Percentiles rank a stretch among this genome's conserved stretches.
phyloP scores from a whole-genome alignment of 2,113 vertebrate species.

The Elanus axillaris region DNA sequence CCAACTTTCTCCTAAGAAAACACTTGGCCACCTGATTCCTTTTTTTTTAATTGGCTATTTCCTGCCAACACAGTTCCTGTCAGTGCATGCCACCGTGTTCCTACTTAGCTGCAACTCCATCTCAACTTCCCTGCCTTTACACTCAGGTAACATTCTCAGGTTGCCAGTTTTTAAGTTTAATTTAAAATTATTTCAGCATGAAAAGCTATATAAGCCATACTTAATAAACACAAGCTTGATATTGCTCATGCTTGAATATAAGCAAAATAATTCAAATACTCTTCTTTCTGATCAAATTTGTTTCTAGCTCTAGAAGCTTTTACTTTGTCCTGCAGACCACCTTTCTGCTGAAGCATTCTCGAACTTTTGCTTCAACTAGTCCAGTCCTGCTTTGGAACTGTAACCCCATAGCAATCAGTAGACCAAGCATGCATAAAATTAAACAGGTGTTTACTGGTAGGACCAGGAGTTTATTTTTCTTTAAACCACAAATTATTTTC shows the following conservation, averaged over 20 bases:
- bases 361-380: neutral
- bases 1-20: constrained; percentile 9
- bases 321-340: neutral
- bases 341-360: neutral
- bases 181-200: neutral
- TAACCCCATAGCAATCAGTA: neutral
- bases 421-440: neutral
- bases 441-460: neutral
- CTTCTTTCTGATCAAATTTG: neutral
- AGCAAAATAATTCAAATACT: neutral
- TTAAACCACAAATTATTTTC: neutral
- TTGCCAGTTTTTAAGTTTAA: neutral
- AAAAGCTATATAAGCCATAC: neutral
- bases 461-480: neutral
- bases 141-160: neutral
- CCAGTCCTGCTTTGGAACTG: neutral
- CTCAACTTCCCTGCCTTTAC: no score
- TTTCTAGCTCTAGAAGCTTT: neutral
- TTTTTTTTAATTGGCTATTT: neutral
- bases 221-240: neutral
- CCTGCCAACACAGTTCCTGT: neutral
- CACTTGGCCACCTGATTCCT: neutral
- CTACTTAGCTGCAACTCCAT: no score
- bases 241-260: neutral
- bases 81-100: neutral